phyloP scores from a whole-genome alignment of 2,888 invertebrate genomes.

The Merodon equestris region DNA sequence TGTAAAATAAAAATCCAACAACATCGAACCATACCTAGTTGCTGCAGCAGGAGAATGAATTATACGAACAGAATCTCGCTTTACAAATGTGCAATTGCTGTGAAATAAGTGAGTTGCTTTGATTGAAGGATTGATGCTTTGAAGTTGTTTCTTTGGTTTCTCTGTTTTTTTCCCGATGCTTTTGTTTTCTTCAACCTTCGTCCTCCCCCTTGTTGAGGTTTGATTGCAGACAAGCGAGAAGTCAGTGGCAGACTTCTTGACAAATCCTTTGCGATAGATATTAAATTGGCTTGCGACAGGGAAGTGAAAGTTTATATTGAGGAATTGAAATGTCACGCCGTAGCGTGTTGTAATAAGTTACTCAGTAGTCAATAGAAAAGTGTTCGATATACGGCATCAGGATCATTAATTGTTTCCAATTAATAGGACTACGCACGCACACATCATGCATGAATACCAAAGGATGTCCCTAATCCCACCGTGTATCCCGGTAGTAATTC shows the following conservation, averaged over 20 bases:
- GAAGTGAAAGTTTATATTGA: too few species aligned
- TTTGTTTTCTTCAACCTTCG: too few species aligned
- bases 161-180: too few species aligned
- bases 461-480: not conserved
- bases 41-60: slow-evolving; percentile 22
- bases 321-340: too few species aligned
- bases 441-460: slow-evolving; percentile 4
- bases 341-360: too few species aligned
- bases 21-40: not conserved
- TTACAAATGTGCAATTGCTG: slow-evolving; percentile 52
- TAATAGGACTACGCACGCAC: slow-evolving; percentile 41
- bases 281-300: too few species aligned
- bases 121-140: slow-evolving; percentile 48
- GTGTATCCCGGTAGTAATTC: slow-evolving; percentile 12
- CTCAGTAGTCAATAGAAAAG: too few species aligned
- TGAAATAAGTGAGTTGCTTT: slow-evolving; percentile 52
- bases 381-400: slow-evolving; percentile 1
- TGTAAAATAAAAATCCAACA: slow-evolving; percentile 39
- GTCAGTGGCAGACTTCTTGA: too few species aligned
- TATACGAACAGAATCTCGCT: slow-evolving; percentile 11
- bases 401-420: slow-evolving; percentile 42
- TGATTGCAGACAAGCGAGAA: too few species aligned
- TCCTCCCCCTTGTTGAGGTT: too few species aligned
- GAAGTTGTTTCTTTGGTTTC: slow-evolving; percentile 1
- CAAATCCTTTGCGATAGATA: too few species aligned